Evolutionary conservation across 1,140 invertebrate genomes (phyloP).

Genomic region (Scaptodrosophila lebanonensis): DNA sequence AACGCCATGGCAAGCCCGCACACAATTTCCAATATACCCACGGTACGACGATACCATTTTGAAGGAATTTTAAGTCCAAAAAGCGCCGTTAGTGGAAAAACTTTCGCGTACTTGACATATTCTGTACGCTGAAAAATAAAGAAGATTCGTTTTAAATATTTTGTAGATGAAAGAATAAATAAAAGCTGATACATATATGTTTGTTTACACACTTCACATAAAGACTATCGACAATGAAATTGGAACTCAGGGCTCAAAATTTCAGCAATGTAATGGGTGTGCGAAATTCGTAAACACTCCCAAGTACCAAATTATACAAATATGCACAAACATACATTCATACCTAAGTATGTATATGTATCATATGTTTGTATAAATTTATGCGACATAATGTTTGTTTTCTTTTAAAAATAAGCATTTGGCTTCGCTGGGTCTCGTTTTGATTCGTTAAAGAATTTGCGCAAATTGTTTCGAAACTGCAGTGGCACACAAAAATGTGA

Average conservation of each 20-base stretch:
- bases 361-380: no score
- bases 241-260: no score
- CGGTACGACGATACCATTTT: constrained; percentile 93
- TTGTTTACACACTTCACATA: no score
- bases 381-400: no score
- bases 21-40: constrained; percentile 92
- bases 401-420: constrained; percentile 55
- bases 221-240: no score
- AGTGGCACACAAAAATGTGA: constrained; percentile 19
- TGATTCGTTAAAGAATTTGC: constrained; percentile 26
- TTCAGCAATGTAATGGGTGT: no score
- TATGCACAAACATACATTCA: neutral
- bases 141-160: constrained; percentile 23
- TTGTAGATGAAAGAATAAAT: constrained; percentile 1
- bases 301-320: neutral
- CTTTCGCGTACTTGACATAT: constrained; percentile 97
- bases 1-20: constrained; percentile 92
- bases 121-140: constrained; percentile 91
- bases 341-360: no score
- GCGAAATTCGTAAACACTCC: no score
- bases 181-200: no score
- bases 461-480: constrained; percentile 42
- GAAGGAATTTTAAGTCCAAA: constrained; percentile 93
- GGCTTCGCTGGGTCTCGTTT: constrained; percentile 4
- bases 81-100: constrained; percentile 91